phyloP scores from a whole-genome alignment of 64 coral and sea anemone species.

The Actinia equina region DNA sequence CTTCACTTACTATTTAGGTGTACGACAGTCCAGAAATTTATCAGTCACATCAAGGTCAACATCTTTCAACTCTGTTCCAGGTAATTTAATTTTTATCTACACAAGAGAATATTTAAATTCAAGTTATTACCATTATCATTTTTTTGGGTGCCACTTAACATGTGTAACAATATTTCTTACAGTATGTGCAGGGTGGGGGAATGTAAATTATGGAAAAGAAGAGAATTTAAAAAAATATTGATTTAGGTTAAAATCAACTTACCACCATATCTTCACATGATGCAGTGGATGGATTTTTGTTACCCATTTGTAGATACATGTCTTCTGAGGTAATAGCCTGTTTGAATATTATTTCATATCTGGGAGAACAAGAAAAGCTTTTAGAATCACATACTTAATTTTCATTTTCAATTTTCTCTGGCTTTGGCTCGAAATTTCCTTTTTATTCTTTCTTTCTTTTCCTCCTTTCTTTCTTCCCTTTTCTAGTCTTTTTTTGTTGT shows the following conservation, averaged over 20 bases:
- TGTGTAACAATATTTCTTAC: too few species aligned
- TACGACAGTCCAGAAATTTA: slow-evolving; percentile 77
- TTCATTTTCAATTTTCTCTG: too few species aligned
- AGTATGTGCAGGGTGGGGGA: too few species aligned
- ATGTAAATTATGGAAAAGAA: too few species aligned
- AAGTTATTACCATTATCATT: too few species aligned
- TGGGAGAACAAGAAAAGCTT: slow-evolving; percentile 4
- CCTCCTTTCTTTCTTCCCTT: too few species aligned
- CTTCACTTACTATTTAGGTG: slow-evolving; percentile 87
- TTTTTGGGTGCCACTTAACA: too few species aligned
- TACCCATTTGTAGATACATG: slow-evolving; percentile 79
- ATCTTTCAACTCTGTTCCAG: slow-evolving; percentile 64
- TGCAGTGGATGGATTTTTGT: slow-evolving; percentile 68
- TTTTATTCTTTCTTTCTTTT: too few species aligned
- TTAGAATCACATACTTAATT: background rate
- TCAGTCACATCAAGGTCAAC: slow-evolving; percentile 77
- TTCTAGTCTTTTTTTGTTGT: too few species aligned
- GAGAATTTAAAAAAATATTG: background rate
- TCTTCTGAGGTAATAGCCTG: slow-evolving; percentile 86
- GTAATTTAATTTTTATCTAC: slow-evolving; percentile 84
- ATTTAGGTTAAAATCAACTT: background rate
- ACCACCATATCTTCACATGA: slow-evolving; percentile 94
- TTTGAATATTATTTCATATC: slow-evolving; percentile 94
- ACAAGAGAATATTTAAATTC: background rate
- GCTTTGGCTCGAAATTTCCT: too few species aligned